phyloP scores from a whole-genome alignment of 1,140 invertebrate genomes.

The Coenobita brevimanus region DNA sequence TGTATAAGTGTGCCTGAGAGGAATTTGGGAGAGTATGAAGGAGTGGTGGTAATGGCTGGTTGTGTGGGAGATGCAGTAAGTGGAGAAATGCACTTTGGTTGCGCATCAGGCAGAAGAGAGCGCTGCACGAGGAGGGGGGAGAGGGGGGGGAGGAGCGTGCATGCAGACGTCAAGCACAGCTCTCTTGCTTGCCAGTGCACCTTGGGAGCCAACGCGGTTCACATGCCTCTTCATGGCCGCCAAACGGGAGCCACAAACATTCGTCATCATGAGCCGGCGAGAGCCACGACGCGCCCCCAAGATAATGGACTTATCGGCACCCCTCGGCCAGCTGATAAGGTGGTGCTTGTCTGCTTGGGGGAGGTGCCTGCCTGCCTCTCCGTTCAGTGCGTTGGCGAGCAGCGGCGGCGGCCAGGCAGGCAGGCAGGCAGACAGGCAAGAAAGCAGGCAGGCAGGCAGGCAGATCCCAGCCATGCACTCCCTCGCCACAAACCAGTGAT shows the following conservation, averaged over 20 bases:
- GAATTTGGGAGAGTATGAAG: not conserved
- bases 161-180: conserved; percentile 61
- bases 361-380: not conserved
- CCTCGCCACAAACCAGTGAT: conserved; percentile 25
- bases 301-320: conserved; percentile 21
- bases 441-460: not conserved
- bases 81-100: conserved; percentile 17
- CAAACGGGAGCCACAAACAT: conserved; percentile 14
- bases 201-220: conserved; percentile 54
- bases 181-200: conserved; percentile 60
- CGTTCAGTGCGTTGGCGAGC: not conserved
- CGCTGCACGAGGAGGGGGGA: conserved; percentile 39
- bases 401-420: conserved; percentile 12
- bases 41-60: too few species aligned
- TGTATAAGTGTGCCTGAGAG: not conserved
- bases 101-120: conserved; percentile 59
- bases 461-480: conserved; percentile 2
- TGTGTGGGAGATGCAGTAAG: not conserved
- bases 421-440: too few species aligned
- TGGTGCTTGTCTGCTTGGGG: conserved; percentile 30
- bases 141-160: conserved; percentile 49
- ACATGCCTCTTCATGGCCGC: conserved; percentile 53
- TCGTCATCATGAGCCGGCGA: conserved; percentile 5
- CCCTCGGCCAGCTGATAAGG: not conserved
- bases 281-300: not conserved